Base-by-base conservation (phyloP, 2,888 invertebrate genomes). In the Tetranychus piercei region DNA sequence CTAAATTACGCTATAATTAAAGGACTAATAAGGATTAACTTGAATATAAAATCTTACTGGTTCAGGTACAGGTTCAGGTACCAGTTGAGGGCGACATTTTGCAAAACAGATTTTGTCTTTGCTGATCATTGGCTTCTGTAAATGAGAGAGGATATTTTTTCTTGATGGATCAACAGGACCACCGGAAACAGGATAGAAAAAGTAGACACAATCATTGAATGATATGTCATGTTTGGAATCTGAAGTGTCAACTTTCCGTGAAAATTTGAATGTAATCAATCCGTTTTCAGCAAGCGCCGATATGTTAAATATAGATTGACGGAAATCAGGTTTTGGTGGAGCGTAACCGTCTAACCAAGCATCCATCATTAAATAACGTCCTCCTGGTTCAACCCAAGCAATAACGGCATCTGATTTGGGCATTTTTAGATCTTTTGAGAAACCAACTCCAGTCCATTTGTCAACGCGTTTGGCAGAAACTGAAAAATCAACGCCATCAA, bases 371-470 rank as follows among this genome's bases (percentile, higher is more conserved):
- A 92, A 91, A 1, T 90, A 88, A 0, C 90, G 85, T 0, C 90
- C 90, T 0, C 85, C 87, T 7, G 86, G 86, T 81, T 92, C 92
- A 44, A 93, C 89, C 91, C 92, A 93, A 1, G 93, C 94, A 23
- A 94, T 85, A 34, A 94, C 87, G 0, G 91, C 90, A 81, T 94
- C 94, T 0, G 92, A 90, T 84, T 92, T 90, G 0, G 90, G 88
- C 93, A 93, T 93, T 82, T 87, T 89, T 78, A 87, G 88, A 80
- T 92, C 88, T 77, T 80, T 78, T 3, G 80, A 80, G 78, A 94
- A 94, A 1, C 89, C 94, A 76, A 94, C 90, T 0, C 93, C 94
- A 0, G 93, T 93, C 94, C 94, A 94, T 9, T 87, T 86, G 78
- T 90, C 87, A 1, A 87, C 88, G 79, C 91, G 86, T 64, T 86